Conservation (phyloP, 2,113 vertebrate genomes). For the Aviceda subcristata region DNA sequence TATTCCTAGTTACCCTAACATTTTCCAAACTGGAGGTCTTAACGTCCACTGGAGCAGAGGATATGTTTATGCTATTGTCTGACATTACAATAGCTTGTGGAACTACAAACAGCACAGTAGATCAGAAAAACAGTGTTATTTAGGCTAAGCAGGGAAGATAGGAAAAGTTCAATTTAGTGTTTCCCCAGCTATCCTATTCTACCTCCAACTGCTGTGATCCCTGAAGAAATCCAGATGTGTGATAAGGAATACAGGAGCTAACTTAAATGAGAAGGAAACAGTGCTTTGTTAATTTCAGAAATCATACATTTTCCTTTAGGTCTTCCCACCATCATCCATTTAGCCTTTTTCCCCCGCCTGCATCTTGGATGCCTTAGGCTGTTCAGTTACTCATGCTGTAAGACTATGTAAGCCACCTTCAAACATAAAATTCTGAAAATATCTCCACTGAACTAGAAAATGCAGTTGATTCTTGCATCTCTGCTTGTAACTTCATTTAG, state of each 20-base stretch:
- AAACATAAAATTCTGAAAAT: background rate
- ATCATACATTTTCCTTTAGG: background rate
- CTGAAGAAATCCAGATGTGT: background rate
- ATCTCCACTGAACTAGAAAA: slow-evolving; percentile 19
- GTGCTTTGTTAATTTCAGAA: background rate
- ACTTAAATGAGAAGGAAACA: background rate
- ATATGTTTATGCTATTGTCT: background rate
- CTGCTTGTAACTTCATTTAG: background rate
- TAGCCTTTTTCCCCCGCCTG: background rate
- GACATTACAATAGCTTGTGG: background rate
- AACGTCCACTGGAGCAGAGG: background rate
- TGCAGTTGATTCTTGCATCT: background rate
- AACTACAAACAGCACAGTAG: background rate
- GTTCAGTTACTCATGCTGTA: background rate
- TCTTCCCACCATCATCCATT: background rate
- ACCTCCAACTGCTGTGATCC: background rate
- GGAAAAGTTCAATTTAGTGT: background rate
- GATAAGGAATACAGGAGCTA: background rate
- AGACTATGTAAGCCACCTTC: background rate
- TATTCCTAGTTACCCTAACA: background rate
- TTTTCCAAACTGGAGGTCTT: background rate
- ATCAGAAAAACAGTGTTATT: background rate
- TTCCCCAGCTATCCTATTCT: background rate
- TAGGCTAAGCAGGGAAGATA: background rate
- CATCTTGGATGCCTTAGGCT: background rate